phyloP scores from a whole-genome alignment of 2,797 vertebrate species.

The Urosaurus nigricauda region DNA sequence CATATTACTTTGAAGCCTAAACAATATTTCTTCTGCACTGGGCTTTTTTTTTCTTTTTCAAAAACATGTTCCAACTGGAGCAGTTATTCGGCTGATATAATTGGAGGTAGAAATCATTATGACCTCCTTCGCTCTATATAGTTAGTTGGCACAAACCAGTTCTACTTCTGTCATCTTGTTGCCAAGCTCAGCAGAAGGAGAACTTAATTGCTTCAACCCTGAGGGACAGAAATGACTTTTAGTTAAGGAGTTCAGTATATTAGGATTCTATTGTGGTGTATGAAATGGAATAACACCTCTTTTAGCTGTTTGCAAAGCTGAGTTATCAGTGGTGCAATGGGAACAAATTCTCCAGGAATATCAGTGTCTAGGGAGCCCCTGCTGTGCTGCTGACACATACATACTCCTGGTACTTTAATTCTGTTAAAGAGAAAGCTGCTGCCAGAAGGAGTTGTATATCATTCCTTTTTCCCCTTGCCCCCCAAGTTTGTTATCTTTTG shows the following conservation, averaged over 20 bases:
- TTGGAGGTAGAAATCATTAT: constrained; percentile 3
- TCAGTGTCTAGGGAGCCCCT: too few relatives aligned
- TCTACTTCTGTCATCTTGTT: constrained; percentile 19
- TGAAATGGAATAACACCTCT: not conserved
- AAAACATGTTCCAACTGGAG: constrained; percentile 4
- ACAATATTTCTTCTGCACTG: not conserved
- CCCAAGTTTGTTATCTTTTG: too few relatives aligned
- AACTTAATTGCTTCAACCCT: constrained; percentile 40
- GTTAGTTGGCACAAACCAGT: not conserved
- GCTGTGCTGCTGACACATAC: too few relatives aligned
- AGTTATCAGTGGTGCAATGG: too few relatives aligned
- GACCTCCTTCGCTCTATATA: not conserved
- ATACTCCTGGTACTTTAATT: too few relatives aligned
- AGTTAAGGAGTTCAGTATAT: constrained; percentile 27
- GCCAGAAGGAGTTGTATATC: too few relatives aligned
- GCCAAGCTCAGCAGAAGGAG: constrained; percentile 39
- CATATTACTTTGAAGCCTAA: not conserved
- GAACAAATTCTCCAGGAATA: too few relatives aligned
- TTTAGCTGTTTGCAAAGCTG: not conserved
- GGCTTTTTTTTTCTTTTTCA: not conserved
- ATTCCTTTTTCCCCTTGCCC: too few relatives aligned
- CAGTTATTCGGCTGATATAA: constrained; percentile 21
- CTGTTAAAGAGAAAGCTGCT: too few relatives aligned
- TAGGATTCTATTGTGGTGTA: not conserved
- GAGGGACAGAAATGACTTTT: constrained; percentile 52